A percentile compares a stretch with the other conserved stretches of the same genome.
These are phyloP conservation scores for Bombus soroeensis DNA, from an alignment of 1,140 invertebrate species.

Conservation along the genomic window DNA sequence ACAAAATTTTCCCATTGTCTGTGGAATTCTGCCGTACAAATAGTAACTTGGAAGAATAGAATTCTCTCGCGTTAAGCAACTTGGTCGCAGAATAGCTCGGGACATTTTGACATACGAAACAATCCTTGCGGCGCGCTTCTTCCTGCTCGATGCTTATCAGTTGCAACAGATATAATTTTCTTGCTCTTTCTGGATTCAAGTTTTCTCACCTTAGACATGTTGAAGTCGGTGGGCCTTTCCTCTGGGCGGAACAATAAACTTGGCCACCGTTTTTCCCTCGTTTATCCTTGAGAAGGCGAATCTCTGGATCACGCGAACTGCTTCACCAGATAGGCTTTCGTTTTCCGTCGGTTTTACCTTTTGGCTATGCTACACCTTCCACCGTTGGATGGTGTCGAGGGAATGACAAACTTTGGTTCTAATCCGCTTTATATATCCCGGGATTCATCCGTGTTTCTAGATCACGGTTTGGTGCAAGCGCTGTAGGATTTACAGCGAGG, in stretches of 20 bases:
- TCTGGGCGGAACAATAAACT: constrained; percentile 28
- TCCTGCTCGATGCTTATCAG: constrained; percentile 44
- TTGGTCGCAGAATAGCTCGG: not conserved
- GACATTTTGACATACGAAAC: constrained; percentile 5
- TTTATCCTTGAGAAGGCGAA: constrained; percentile 45
- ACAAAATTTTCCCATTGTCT: not conserved
- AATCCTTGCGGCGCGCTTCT: constrained; percentile 26
- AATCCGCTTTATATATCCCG: constrained; percentile 83
- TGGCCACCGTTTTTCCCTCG: constrained; percentile 15
- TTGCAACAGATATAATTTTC: constrained; percentile 51
- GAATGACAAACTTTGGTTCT: constrained; percentile 83
- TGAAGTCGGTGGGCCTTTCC: constrained; percentile 13
- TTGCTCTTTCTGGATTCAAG: not conserved
- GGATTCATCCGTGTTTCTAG: constrained; percentile 82
- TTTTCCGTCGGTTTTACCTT: constrained; percentile 8
- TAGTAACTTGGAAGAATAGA: not conserved
- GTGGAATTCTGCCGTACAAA: not conserved
- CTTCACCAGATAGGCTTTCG: not conserved
- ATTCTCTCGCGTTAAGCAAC: not conserved
- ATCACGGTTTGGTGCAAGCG: constrained; percentile 83
- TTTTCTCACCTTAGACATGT: constrained; percentile 52
- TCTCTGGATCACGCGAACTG: constrained; percentile 38
- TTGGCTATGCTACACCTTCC: constrained; percentile 45
- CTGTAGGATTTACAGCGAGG: constrained; percentile 78
- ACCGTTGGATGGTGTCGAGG: constrained; percentile 63